Conservation (phyloP, 2,113 vertebrate genomes). For the Furnarius figulus region DNA sequence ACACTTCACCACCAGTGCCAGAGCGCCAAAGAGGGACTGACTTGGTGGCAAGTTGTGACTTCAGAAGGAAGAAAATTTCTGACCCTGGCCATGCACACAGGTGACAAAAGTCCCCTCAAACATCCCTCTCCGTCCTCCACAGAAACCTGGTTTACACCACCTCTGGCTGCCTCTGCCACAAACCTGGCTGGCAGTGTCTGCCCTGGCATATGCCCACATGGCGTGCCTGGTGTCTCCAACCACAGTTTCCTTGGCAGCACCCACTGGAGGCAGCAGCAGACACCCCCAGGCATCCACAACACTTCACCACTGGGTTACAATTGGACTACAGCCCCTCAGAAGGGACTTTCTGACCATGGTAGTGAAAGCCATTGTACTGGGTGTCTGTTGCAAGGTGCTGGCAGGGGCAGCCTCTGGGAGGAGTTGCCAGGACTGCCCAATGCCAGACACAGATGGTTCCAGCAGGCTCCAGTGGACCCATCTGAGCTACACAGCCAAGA, state of each 20-base stretch:
- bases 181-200: neutral
- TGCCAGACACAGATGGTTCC: too few species aligned
- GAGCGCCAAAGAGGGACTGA: neutral
- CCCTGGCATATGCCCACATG: fast-evolving
- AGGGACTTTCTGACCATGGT: neutral
- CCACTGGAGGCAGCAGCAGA: neutral
- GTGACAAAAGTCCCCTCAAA: neutral
- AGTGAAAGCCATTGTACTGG: neutral
- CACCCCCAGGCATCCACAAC: neutral
- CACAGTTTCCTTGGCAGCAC: neutral
- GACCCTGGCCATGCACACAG: neutral
- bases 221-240: neutral
- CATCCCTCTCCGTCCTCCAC: neutral
- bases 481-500: neutral
- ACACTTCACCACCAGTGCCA: fast-evolving
- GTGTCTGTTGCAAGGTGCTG: fast-evolving
- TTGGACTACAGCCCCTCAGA: neutral
- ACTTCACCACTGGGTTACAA: neutral
- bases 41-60: neutral
- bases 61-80: neutral
- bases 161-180: neutral
- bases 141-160: neutral
- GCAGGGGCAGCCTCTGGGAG: neutral
- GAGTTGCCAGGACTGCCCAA: fast-evolving
- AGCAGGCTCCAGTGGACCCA: fast-evolving